Base-by-base conservation (phyloP, 2,113 vertebrate species). In the Mus pahari region DNA sequence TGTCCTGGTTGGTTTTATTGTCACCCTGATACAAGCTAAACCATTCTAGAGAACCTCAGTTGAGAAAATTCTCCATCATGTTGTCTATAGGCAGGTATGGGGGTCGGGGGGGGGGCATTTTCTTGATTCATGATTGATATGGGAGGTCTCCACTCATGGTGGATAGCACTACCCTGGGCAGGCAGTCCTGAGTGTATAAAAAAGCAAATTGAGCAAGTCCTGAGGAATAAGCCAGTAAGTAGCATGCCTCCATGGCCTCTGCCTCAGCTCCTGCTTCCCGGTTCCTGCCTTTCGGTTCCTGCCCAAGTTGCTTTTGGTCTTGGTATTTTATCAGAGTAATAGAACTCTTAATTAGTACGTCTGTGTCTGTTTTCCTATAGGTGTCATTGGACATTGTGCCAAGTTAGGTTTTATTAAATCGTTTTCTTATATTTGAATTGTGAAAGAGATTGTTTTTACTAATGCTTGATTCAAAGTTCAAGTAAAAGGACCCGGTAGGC, bases 361-460 rank as follows among this genome's bases (percentile, higher is more conserved):
- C 66, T 91, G 50, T 79, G 10, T 84, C 22, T 91, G 1, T 94
- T 95, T 94, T 74, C 48, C 36, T n/a, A 33, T 20, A 70, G 55
- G 93, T 62, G 48, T 64, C 50, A 62, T 90, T 48, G 87, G 79
- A 55, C 84, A 45, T 95, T 55, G 3, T 86, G 7, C 70, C n/a
- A 62, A 14, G 12, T 74, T 87, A 62, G 58, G 74, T 96, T 94
- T 90, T 17, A 50, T 81, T 77, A 19, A 50, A 88, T 83, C 66
- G 17, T 71, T 91, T 92, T 86, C 28, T 86, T 62, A n/a, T 33
- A 39, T 42, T 31, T 62, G 58, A 84, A 84, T 64, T 84, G 58
- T 83, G 19, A 64, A 64, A 39, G 36, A 82, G 53, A 45, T 84
- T 84, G 58, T 64, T 74, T 68, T 92, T 26, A 45, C 28, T 10